phyloP scores from a whole-genome alignment of 2,888 invertebrate species.

The Melikaiella ostensackeni region DNA sequence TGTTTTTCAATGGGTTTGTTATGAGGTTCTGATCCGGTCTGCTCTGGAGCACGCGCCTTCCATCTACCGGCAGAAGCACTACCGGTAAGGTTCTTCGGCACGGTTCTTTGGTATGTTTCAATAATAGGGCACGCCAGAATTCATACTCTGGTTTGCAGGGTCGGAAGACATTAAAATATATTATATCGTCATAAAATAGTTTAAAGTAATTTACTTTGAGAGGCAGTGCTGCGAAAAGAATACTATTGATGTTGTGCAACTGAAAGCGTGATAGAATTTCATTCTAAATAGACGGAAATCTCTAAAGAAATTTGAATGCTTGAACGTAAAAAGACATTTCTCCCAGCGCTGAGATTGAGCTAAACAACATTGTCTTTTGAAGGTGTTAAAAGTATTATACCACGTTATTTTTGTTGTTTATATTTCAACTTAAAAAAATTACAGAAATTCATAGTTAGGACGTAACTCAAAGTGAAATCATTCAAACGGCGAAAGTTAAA shows the following conservation, averaged over 20 bases:
- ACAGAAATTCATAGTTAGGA: not conserved
- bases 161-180: not conserved
- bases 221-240: not conserved
- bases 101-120: no score
- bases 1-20: slow-evolving; percentile 15
- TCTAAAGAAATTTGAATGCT: no score
- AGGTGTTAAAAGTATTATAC: no score
- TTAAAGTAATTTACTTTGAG: not conserved
- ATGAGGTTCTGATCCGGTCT: slow-evolving; percentile 11
- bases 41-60: slow-evolving; percentile 12
- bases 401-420: not conserved
- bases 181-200: not conserved
- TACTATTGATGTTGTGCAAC: not conserved
- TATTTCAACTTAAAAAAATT: not conserved
- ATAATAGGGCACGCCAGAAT: slow-evolving; percentile 7
- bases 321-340: no score
- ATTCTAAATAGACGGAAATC: no score
- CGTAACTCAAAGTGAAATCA: not conserved
- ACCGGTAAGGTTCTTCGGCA: no score
- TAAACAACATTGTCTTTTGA: no score
- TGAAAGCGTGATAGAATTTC: no score
- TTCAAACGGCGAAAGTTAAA: no score
- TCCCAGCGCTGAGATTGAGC: no score
- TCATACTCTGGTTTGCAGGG: not conserved
- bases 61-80: not conserved